These are phyloP conservation scores for Connochaetes taurinus DNA, from an alignment of 2,113 vertebrate genomes.

Conservation along the genomic window DNA sequence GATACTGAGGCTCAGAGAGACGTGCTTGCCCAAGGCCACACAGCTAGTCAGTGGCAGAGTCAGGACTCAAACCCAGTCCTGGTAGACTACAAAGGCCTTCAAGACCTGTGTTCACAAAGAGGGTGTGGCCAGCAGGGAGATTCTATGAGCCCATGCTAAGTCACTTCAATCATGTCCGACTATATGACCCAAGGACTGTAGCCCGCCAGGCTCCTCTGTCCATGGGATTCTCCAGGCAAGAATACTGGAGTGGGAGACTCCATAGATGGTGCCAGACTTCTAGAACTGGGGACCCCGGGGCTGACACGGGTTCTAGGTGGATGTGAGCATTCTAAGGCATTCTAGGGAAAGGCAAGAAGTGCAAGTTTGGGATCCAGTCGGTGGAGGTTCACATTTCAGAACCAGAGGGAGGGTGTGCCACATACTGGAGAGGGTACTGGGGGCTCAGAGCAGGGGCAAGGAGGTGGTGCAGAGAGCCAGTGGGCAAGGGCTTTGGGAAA, in stretches of 20 bases:
- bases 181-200: background rate
- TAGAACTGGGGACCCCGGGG: background rate
- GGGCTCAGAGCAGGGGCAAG: background rate
- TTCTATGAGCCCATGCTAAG: background rate
- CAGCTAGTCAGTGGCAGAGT: background rate
- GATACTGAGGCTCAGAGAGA: background rate
- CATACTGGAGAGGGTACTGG: background rate
- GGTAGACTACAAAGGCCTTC: background rate
- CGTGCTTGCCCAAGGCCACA: background rate
- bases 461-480: background rate
- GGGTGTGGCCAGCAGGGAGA: background rate
- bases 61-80: background rate
- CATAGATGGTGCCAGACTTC: background rate
- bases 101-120: background rate
- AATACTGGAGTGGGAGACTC: background rate
- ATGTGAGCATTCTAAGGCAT: background rate
- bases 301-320: background rate
- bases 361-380: background rate
- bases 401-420: background rate
- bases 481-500: background rate
- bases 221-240: background rate
- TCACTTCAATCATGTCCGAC: background rate
- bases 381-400: background rate
- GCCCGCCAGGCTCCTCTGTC: background rate
- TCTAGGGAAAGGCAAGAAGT: background rate